Base-by-base conservation (phyloP, 2,888 invertebrate species). In the Polymixis lichenea region DNA sequence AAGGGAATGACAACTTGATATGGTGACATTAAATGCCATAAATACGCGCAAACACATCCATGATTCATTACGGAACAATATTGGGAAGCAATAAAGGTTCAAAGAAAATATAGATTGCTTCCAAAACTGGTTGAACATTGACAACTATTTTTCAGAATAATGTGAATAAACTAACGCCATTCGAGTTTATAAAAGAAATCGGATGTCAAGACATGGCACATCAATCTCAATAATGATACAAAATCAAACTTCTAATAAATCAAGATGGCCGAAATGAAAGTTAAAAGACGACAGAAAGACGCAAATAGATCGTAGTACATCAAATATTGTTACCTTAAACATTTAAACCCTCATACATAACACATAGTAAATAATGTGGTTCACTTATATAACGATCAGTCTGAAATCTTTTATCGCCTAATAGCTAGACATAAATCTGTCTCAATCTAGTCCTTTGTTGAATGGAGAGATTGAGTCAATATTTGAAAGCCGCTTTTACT, bases 181-280 rank as follows among this genome's bases (percentile, higher is more conserved):
- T 77, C 43, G 6, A 43, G 2, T 9, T 51, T 6, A 49, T 9
- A n/a, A n/a, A 28, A 49, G 22, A 83, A 78, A 71, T 32, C 28
- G 9, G n/a, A 72, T 53, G 7, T 19, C 38, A 25, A 56, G 8
- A 49, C 17, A 15, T n/a, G 3, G 15, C 17, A 55, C 38, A 72
- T 67, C 46, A 13, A 32, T 68, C 64, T 68, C 51, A 55, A 38
- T 56, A 73, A 73, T 75, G 25, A 49, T 58, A 58, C 11, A 49
- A 38, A 38, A 56, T 77, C 49, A 28, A 69, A 72, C 49, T 58
- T 82, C 87, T 87, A 55, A 93, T 94, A 91, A 93, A 93, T 92
- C 92, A 94, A 89, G 85, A 82, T 73, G 65, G 87, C 85, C 89
- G 91, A 93, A 93, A 90, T 87, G 93, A 94, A 94, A 94, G 94